A percentile compares a stretch with the other conserved stretches of the same genome.
Conservation (phyloP, 2,797 vertebrate species). For the Cossypha niveicapilla region DNA sequence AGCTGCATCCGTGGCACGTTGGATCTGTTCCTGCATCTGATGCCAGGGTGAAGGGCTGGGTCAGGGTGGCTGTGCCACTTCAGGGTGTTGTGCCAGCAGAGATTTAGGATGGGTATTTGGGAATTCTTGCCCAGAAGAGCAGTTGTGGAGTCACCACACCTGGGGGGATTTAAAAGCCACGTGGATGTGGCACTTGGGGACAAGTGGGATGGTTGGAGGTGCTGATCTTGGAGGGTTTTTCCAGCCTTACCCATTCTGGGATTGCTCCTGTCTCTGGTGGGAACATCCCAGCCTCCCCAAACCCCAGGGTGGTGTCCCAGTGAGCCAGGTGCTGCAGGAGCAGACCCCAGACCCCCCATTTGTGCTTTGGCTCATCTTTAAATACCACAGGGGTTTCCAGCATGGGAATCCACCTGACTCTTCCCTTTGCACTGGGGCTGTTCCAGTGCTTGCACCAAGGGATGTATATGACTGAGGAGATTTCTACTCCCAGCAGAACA, state of each 20-base stretch:
- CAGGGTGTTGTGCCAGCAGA: neutral
- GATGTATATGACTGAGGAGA: neutral
- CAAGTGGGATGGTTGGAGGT: neutral
- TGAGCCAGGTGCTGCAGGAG: neutral
- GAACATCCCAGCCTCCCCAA: accelerated
- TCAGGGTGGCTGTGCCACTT: accelerated
- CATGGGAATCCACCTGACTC: accelerated
- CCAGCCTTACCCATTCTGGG: neutral
- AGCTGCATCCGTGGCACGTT: accelerated
- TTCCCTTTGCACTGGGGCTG: neutral
- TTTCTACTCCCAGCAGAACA: neutral
- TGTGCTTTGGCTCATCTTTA: neutral
- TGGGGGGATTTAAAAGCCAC: accelerated
- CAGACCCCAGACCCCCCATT: neutral
- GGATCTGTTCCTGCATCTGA: accelerated
- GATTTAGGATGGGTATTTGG: neutral
- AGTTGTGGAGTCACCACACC: neutral
- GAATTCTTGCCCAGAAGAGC: neutral
- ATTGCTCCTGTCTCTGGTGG: neutral
- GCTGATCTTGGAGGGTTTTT: neutral
- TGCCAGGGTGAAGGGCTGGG: neutral
- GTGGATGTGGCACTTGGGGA: neutral
- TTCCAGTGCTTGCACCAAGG: neutral
- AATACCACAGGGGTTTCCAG: accelerated
- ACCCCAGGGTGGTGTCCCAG: neutral